Base-by-base conservation (phyloP, 2,797 vertebrate genomes). In the Acridotheres tristis region DNA sequence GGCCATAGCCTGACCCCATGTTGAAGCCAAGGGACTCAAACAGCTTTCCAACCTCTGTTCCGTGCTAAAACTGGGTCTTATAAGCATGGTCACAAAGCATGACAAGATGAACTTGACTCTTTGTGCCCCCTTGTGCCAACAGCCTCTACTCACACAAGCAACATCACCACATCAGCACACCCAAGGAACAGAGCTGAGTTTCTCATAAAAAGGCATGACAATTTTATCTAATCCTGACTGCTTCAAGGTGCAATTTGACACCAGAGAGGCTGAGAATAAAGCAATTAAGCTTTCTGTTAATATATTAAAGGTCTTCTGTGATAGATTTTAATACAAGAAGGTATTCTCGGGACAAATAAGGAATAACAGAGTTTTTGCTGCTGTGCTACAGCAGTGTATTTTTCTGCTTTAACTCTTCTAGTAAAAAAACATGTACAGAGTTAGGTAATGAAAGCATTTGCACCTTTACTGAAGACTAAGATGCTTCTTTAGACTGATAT, bases 351-450 rank as follows among this genome's bases (percentile, higher is more conserved):
- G 11, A 69, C 10, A 65, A 71, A 30, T 2, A 30, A 30, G 25
- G 51, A 71, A 61, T 27, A 53, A 45, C 19, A 54, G 48, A 53
- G 1, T 3, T 57, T 43, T 16, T 2, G 2, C 16, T 63, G 29
- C 45, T 45, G 10, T 1, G 16, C 25, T 38, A 40, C 0, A 0
- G 14, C 18, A 53, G 11, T n/a, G 11, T 2, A 4, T 26, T 38
- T 32, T 79, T 34, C 40, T 45, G 26, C 23, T 43, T 23, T 19
- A 38, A 3, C 11, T 30, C 34, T 58, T 62, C 30, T 34, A 65
- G 71, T 51, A 88, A 66, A 55, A 78, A 29, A 2, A 2, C 1
- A 11, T 4, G 2, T 8, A 5, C 7, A 10, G 51, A 66, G 13
- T 10, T 34, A 32, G 13, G 10, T 5, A 40, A 8, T 7, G 6